Base-by-base conservation (phyloP, 2,797 vertebrate genomes). In the Crenichthys baileyi region DNA sequence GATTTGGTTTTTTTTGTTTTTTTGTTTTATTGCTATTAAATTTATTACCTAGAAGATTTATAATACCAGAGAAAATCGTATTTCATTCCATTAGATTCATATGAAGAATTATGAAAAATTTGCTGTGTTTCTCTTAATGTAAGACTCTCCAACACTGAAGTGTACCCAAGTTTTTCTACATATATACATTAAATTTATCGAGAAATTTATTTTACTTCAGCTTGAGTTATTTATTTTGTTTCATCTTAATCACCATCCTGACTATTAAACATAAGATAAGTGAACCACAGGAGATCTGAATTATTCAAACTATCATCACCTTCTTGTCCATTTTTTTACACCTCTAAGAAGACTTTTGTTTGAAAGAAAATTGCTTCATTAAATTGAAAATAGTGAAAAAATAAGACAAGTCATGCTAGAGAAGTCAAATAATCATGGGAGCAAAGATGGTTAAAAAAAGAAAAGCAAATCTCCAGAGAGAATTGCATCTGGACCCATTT, bases 401-500 rank as follows among this genome's bases (percentile, higher is more conserved):
- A n/a, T 12, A 26, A 60, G 26, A 61, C 31, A 61, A 61, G 29
- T 31, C 60, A 61, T 46, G 44, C 9, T 46, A 7, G 9, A 46
- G 36, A 36, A 36, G 36, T 7, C 44, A 11, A 7, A 46, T 46
- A 26, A 29, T 31, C n/a, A 6, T 31, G 13, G 13, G 31, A 61
- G 60, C 13, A 61, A 31, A 18, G 29, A 61, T 8, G 60, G 7
- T 36, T 63, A 8, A 31, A 63, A 20, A 20, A 36, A 63, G 12
- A 50, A 13, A 11, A 61, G 26, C 26, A 61, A 61, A 31, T 16
- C 36, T 36, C 56, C 56, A 58, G 56, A 58, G 11, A 60, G 58
- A 36, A 36, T 36, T 36, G 26, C 73, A 75, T 63, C 73, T 75
- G 73, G 44, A 63, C 16, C 48, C 44, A 7, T 63, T 75, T 63